Conservation (phyloP, 1,140 invertebrate genomes). For the Papilio machaon region DNA sequence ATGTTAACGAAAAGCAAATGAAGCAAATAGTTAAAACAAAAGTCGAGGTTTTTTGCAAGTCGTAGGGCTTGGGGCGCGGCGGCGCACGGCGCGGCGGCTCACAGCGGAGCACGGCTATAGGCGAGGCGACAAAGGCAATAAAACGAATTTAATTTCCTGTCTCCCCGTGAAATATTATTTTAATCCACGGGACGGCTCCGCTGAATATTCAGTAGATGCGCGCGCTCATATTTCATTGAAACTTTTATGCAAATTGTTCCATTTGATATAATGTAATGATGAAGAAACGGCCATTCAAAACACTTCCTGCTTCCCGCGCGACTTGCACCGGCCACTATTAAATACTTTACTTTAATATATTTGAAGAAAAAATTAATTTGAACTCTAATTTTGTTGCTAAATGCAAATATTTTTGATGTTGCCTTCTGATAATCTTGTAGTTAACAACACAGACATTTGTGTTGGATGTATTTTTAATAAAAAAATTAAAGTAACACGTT, state of each 20-base stretch:
- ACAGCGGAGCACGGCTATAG: not conserved
- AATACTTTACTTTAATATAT: not conserved
- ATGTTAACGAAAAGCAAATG: slow-evolving; percentile 11
- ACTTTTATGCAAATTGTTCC: slow-evolving; percentile 42
- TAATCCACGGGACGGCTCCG: slow-evolving; percentile 41
- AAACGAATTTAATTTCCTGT: slow-evolving; percentile 46
- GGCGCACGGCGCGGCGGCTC: not conserved
- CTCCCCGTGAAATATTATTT: slow-evolving; percentile 45
- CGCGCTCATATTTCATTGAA: slow-evolving; percentile 42
- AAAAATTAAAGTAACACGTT: not conserved
- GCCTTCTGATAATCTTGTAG: not conserved
- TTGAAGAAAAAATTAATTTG: not conserved
- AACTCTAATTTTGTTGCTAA: not conserved
- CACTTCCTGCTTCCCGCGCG: not conserved
- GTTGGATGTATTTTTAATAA: not conserved
- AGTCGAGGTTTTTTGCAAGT: not conserved
- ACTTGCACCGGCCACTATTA: not conserved
- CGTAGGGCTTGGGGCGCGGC: not conserved
- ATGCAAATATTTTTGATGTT: not conserved
- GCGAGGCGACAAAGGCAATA: slow-evolving; percentile 35
- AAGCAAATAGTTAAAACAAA: slow-evolving; percentile 17
- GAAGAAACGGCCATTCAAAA: slow-evolving; percentile 11
- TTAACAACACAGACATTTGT: not conserved
- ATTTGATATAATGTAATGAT: slow-evolving; percentile 29
- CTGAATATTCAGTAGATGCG: slow-evolving; percentile 45